Percentiles rank a stretch among this genome's conserved stretches.
Conservation (phyloP, 1,140 invertebrate species). For the Theocolax elegans region DNA sequence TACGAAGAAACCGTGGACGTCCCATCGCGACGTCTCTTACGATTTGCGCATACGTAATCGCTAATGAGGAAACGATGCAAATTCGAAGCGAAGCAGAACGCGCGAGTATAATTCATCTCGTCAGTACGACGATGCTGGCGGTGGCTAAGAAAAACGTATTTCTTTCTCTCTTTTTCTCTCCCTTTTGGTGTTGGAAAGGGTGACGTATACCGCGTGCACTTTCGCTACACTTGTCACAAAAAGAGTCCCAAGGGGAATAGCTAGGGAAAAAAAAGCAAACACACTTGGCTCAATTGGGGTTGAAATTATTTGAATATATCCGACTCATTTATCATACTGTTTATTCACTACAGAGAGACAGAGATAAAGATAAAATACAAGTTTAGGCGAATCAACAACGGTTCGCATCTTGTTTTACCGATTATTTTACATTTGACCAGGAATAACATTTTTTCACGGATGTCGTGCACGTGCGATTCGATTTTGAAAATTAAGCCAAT, state of each 20-base stretch:
- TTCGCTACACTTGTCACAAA: constrained; percentile 56
- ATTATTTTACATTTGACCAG: too few species aligned
- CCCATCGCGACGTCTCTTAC: not conserved
- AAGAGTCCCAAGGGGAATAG: constrained; percentile 40
- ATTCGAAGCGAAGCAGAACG: constrained; percentile 48
- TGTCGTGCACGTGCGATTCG: not conserved
- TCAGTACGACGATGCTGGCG: not conserved
- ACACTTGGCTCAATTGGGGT: constrained; percentile 56
- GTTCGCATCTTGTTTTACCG: too few species aligned
- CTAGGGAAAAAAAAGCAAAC: constrained; percentile 48
- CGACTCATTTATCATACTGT: constrained; percentile 62
- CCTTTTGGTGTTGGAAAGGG: too few species aligned
- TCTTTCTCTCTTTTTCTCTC: too few species aligned
- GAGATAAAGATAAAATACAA: too few species aligned
- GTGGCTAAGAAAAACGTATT: too few species aligned
- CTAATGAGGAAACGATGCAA: constrained; percentile 54
- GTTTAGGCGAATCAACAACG: too few species aligned
- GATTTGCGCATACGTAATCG: constrained; percentile 13
- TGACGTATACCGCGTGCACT: constrained; percentile 43
- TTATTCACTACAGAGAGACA: too few species aligned
- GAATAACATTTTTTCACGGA: too few species aligned
- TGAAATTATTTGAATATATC: constrained; percentile 66
- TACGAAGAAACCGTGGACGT: too few species aligned
- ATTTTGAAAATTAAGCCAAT: constrained; percentile 6
- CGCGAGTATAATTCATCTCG: constrained; percentile 49